Conservation (phyloP, 2,888 invertebrate genomes). For the Scaptomyza flava region DNA sequence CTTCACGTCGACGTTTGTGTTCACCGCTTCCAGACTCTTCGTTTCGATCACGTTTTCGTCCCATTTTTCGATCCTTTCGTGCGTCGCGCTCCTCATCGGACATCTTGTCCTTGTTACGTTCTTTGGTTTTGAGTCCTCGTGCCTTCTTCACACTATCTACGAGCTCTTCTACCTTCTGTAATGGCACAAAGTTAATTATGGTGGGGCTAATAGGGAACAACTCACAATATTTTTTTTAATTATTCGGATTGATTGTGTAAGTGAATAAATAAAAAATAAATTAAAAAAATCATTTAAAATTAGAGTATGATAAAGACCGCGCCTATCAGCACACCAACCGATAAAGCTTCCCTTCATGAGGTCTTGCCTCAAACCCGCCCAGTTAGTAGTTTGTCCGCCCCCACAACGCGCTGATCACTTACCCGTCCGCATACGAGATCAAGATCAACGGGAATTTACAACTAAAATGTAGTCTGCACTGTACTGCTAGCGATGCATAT, state of each 20-base stretch:
- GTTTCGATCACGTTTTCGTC: conserved; percentile 91
- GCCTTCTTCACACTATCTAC: conserved; percentile 84
- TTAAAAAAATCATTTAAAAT: neutral
- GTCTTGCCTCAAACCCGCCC: conserved; percentile 4
- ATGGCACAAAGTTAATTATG: conserved; percentile 61
- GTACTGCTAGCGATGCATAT: conserved; percentile 19
- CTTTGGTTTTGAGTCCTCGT: conserved; percentile 83
- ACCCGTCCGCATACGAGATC: conserved; percentile 57
- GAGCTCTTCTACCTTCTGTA: conserved; percentile 83
- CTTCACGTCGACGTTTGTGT: conserved; percentile 92
- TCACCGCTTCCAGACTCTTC: conserved; percentile 89
- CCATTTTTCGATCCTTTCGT: conserved; percentile 92
- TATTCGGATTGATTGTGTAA: conserved; percentile 1
- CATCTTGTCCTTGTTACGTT: conserved; percentile 87
- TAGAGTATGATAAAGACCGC: conserved; percentile 5
- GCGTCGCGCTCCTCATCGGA: conserved; percentile 92
- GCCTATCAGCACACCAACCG: conserved; percentile 9
- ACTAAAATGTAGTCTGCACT: conserved; percentile 58
- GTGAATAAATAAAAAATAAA: conserved; percentile 1
- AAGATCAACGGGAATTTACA: conserved; percentile 62
- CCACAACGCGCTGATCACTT: conserved; percentile 57
- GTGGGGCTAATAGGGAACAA: conserved; percentile 3
- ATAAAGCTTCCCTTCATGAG: neutral
- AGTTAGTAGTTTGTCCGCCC: conserved; percentile 30
- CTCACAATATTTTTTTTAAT: neutral